Percentiles rank a stretch among this genome's conserved stretches.
Evolutionary conservation across 2,888 invertebrate genomes (phyloP).

Genomic region (Coronaproctus castanopsis): DNA sequence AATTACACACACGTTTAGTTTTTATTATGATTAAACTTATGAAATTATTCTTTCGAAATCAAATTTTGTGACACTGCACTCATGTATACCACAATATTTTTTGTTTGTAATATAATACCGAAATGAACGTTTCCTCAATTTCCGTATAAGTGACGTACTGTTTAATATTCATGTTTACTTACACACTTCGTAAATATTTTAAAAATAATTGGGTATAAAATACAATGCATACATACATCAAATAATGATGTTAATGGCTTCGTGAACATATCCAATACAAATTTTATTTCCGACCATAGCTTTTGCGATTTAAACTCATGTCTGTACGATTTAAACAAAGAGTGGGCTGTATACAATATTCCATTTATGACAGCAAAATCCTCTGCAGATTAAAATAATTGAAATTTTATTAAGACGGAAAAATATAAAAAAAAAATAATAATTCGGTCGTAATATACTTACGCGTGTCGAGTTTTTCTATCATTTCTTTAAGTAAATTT

Average conservation of each 20-base stretch:
- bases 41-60: too few relatives aligned
- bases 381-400: slow-evolving; percentile 30
- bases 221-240: slow-evolving; percentile 41
- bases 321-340: slow-evolving; percentile 86
- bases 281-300: slow-evolving; percentile 92
- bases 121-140: too few relatives aligned
- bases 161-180: too few relatives aligned
- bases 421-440: not conserved
- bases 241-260: slow-evolving; percentile 82
- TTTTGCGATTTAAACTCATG: slow-evolving; percentile 87
- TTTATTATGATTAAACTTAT: too few relatives aligned
- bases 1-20: too few relatives aligned
- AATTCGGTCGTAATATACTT: slow-evolving; percentile 13
- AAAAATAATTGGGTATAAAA: too few relatives aligned
- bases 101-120: too few relatives aligned
- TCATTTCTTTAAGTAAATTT: slow-evolving; percentile 76
- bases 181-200: too few relatives aligned
- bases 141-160: too few relatives aligned
- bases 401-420: not conserved
- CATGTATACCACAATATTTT: too few relatives aligned
- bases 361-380: slow-evolving; percentile 92
- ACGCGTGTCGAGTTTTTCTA: slow-evolving; percentile 69
- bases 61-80: too few relatives aligned
- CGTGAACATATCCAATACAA: slow-evolving; percentile 82
- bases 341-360: slow-evolving; percentile 83